Evolutionary conservation across 2,888 invertebrate genomes (phyloP).

Genomic region (Cephus spinipes): DNA sequence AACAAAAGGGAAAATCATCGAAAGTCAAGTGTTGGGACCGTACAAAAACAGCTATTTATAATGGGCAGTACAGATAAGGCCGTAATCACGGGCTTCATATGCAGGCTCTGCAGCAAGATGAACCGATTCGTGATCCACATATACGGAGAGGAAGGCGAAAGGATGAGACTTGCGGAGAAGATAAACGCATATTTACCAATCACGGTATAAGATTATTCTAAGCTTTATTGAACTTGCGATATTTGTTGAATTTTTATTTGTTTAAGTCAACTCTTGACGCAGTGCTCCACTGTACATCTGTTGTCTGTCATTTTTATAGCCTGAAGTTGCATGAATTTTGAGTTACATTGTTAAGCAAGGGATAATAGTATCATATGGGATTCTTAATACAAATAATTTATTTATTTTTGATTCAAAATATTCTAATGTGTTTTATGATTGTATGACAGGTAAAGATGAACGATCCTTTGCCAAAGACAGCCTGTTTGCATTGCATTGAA

Average conservation of each 20-base stretch:
- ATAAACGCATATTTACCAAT: conserved; percentile 85
- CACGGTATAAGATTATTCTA: conserved; percentile 70
- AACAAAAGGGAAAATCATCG: neutral
- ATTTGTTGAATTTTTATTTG: neutral
- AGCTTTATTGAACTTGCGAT: neutral
- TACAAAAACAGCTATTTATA: conserved; percentile 31
- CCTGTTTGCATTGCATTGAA: conserved; percentile 71
- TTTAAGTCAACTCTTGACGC: neutral
- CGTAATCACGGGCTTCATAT: conserved; percentile 85
- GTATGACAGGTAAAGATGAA: conserved; percentile 62
- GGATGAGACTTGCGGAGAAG: conserved; percentile 81
- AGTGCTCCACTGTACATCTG: neutral
- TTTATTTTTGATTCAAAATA: neutral
- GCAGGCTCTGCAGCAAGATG: conserved; percentile 88
- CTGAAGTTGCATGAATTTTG: conserved; percentile 1
- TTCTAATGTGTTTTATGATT: conserved; percentile 2
- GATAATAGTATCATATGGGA: neutral
- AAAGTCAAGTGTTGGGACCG: neutral
- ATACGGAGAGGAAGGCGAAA: conserved; percentile 83
- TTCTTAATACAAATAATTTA: neutral
- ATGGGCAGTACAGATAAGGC: conserved; percentile 89
- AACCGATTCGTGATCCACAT: conserved; percentile 86
- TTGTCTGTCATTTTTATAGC: neutral
- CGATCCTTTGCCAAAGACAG: conserved; percentile 68
- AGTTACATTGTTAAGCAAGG: neutral